Percentiles rank a stretch among this genome's conserved stretches.
phyloP scores from a whole-genome alignment of 2,797 vertebrate genomes.

The Amazona finschi region DNA sequence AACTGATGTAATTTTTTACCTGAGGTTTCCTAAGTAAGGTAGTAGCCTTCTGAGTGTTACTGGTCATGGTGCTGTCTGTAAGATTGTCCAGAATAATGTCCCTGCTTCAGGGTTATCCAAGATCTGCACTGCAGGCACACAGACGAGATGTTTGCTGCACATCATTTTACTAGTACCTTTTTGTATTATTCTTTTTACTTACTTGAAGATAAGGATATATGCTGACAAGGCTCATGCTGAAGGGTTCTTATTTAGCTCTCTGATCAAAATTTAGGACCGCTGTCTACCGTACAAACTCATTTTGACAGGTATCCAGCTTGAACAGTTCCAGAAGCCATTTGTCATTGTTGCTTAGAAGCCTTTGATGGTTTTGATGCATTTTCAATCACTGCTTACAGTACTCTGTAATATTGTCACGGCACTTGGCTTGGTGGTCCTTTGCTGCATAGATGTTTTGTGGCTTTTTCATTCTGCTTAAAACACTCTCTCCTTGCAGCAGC shows the following conservation, averaged over 20 bases:
- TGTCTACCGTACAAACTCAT: not conserved
- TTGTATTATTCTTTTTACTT: slow-evolving; percentile 18
- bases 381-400: slow-evolving; percentile 17
- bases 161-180: not conserved
- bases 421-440: not conserved
- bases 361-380: slow-evolving; percentile 25
- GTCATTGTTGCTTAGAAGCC: slow-evolving; percentile 31
- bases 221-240: slow-evolving; percentile 27
- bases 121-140: not conserved
- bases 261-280: slow-evolving; percentile 14
- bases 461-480: not conserved
- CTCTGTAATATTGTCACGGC: not conserved
- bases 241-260: slow-evolving; percentile 3
- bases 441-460: not conserved
- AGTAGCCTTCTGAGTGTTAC: not conserved
- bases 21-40: not conserved
- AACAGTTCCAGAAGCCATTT: slow-evolving; percentile 21
- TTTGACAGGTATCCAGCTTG: slow-evolving; percentile 2
- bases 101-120: not conserved
- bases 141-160: not conserved
- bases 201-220: slow-evolving; percentile 9
- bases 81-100: not conserved
- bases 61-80: not conserved
- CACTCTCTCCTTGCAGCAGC: not conserved
- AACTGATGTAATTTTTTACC: not conserved